Percentiles rank a stretch among this genome's conserved stretches.
phyloP scores from a whole-genome alignment of 23 tunicate genomes.

The Trididemnum clinides region DNA sequence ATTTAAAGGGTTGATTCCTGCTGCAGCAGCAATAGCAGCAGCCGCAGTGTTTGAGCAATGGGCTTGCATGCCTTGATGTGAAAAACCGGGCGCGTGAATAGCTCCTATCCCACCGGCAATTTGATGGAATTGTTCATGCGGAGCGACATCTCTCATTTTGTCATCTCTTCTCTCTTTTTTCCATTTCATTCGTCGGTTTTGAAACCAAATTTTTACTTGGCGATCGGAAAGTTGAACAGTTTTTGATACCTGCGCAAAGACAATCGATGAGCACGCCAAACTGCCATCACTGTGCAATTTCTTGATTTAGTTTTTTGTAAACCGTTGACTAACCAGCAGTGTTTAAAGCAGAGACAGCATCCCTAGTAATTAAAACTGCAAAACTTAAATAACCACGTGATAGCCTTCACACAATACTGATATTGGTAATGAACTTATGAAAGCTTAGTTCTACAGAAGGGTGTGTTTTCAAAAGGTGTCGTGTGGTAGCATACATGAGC shows the following conservation, averaged over 20 bases:
- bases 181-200: conserved; percentile 99
- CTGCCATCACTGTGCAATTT: no score
- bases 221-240: conserved; percentile 75
- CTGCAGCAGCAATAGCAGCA: conserved; percentile 69
- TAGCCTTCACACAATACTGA: no score
- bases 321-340: no score
- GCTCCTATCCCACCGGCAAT: conserved; percentile 44
- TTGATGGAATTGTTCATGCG: conserved; percentile 43
- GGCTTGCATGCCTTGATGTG: conserved; percentile 45
- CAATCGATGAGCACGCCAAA: no score
- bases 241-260: conserved; percentile 58
- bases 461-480: no score
- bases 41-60: conserved; percentile 80
- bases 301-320: no score
- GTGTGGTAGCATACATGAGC: no score
- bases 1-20: conserved; percentile 48
- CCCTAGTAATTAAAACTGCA: no score
- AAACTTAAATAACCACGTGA: no score
- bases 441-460: no score
- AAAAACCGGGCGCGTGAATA: conserved; percentile 27
- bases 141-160: conserved; percentile 56
- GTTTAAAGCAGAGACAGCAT: no score
- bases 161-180: conserved; percentile 95
- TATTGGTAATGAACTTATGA: no score
- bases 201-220: conserved; percentile 95